A percentile compares a stretch with the other conserved stretches of the same genome.
Evolutionary conservation across 2,888 invertebrate species (phyloP).

Genomic region (Galerucella calmariensis): DNA sequence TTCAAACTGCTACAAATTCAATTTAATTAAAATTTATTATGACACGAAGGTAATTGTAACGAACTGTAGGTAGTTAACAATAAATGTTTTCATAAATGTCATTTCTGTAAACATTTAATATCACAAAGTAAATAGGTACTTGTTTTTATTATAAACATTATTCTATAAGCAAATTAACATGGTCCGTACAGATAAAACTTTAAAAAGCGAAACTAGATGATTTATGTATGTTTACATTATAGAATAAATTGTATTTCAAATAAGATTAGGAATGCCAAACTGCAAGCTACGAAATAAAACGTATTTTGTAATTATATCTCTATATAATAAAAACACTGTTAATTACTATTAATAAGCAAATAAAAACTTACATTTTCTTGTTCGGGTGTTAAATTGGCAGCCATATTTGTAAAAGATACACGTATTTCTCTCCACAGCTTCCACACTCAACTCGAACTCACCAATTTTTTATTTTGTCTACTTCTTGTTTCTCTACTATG

Average conservation of each 20-base stretch:
- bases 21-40: too few relatives aligned
- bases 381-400: slow-evolving; percentile 80
- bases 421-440: slow-evolving; percentile 41
- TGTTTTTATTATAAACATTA: not conserved
- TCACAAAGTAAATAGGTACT: not conserved
- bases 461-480: slow-evolving; percentile 22
- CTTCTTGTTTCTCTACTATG: not conserved
- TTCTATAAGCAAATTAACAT: not conserved
- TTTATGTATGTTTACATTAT: not conserved
- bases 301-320: not conserved
- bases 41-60: not conserved
- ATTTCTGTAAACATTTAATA: not conserved
- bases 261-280: not conserved
- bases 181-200: not conserved
- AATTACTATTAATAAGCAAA: not conserved
- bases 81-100: not conserved
- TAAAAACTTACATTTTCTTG: slow-evolving; percentile 77
- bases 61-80: not conserved
- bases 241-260: not conserved
- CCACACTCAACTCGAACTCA: slow-evolving; percentile 23
- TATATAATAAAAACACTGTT: not conserved
- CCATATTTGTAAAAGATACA: slow-evolving; percentile 64
- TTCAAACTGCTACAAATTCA: too few relatives aligned
- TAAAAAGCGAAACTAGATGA: not conserved
- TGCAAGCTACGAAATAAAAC: not conserved